These are phyloP conservation scores for Bhutanitis thaidina DNA, from an alignment of 2,888 invertebrate species.

Conservation along the genomic window DNA sequence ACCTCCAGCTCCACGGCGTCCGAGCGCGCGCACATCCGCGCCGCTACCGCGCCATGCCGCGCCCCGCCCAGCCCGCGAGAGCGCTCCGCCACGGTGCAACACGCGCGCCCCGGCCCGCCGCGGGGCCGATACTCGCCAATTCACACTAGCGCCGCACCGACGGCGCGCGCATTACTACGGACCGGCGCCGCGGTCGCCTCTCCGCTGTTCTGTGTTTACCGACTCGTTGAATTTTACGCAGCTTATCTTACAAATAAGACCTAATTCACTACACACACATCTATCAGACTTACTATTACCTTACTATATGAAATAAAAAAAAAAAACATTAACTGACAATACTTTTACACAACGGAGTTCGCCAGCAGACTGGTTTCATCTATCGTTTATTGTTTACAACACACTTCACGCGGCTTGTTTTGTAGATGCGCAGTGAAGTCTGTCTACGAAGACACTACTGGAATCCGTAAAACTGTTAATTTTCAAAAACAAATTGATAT, in stretches of 20 bases:
- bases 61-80: constrained; percentile 61
- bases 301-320: neutral
- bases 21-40: constrained; percentile 88
- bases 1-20: constrained; percentile 88
- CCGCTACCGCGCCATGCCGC: constrained; percentile 86
- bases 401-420: neutral
- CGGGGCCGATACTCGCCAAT: constrained; percentile 43
- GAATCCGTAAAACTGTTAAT: no score
- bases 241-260: constrained; percentile 1
- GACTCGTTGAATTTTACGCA: constrained; percentile 4
- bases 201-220: neutral
- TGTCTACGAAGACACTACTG: neutral
- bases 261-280: neutral
- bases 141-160: constrained; percentile 28
- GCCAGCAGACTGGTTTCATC: neutral
- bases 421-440: constrained; percentile 1
- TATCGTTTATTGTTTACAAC: neutral
- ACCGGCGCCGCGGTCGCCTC: neutral
- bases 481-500: no score
- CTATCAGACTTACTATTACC: neutral
- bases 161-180: constrained; percentile 33
- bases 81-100: constrained; percentile 51
- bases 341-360: neutral
- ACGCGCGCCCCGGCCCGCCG: constrained; percentile 44
- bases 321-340: neutral